Evolutionary conservation across 2,797 vertebrate species (phyloP).

Genomic region (Enteromius afrohamiltoni): DNA sequence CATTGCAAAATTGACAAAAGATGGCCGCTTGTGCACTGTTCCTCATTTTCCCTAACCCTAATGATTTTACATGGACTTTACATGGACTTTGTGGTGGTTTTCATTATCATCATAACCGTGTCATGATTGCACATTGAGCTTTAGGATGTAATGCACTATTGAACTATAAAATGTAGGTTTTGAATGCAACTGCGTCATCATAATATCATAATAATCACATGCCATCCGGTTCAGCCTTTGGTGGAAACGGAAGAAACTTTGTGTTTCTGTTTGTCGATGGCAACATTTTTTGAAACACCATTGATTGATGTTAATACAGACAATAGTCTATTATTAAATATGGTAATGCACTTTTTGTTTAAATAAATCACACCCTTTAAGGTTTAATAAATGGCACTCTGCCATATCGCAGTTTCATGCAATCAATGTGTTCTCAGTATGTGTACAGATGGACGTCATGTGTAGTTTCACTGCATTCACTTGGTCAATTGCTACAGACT

Average conservation of each 20-base stretch:
- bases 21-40: background rate
- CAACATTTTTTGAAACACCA: background rate
- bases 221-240: background rate
- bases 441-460: background rate
- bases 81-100: conserved; percentile 32
- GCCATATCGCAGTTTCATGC: background rate
- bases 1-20: conserved; percentile 35
- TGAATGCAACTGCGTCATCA: background rate
- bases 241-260: background rate
- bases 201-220: conserved; percentile 16
- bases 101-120: background rate
- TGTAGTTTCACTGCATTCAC: conserved; percentile 11
- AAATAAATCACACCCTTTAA: conserved; percentile 14
- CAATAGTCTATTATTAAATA: background rate
- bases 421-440: background rate
- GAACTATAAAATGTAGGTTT: conserved; percentile 24
- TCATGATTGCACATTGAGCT: conserved; percentile 14
- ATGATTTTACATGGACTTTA: conserved; percentile 26
- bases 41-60: conserved; percentile 14
- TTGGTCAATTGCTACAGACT: conserved; percentile 56
- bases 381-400: background rate
- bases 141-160: conserved; percentile 14
- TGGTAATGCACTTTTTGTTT: background rate
- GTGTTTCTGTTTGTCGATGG: background rate
- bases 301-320: background rate